phyloP scores from a whole-genome alignment of 2,888 invertebrate genomes.

The Dimorphilus gyrociliatus region DNA sequence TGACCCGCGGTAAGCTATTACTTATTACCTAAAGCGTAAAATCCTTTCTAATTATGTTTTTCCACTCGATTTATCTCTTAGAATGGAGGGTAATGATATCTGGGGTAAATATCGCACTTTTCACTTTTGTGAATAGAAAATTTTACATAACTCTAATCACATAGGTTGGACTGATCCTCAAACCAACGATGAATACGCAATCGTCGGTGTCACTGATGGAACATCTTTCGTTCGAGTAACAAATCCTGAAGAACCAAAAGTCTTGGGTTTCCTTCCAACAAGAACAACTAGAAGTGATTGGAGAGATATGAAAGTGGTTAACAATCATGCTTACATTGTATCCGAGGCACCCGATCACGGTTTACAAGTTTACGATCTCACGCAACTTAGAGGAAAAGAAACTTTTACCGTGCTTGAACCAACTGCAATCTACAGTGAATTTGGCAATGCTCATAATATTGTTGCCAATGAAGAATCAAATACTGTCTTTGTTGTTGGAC shows the following conservation, averaged over 20 bases:
- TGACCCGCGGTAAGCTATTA: not conserved
- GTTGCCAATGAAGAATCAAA: slow-evolving; percentile 5
- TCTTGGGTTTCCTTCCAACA: slow-evolving; percentile 6
- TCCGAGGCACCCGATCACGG: slow-evolving; percentile 8
- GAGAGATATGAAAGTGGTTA: slow-evolving; percentile 8
- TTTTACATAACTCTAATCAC: too few species aligned
- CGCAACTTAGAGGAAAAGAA: slow-evolving; percentile 1
- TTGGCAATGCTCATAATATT: slow-evolving; percentile 9
- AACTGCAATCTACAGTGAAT: slow-evolving; percentile 2
- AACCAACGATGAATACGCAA: slow-evolving; percentile 6
- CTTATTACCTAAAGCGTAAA: too few species aligned
- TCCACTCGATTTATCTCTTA: too few species aligned
- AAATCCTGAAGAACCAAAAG: slow-evolving; percentile 6
- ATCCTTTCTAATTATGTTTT: too few species aligned
- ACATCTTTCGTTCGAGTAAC: slow-evolving; percentile 8
- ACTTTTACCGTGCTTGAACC: not conserved
- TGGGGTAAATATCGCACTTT: too few species aligned
- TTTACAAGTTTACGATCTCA: slow-evolving; percentile 6
- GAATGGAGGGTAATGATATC: slow-evolving; percentile 7
- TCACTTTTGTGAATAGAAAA: too few species aligned
- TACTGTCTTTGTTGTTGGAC: slow-evolving; percentile 7
- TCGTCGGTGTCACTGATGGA: slow-evolving; percentile 6
- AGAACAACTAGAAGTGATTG: slow-evolving; percentile 4
- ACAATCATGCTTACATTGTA: slow-evolving; percentile 6
- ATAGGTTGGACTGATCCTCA: slow-evolving; percentile 8